phyloP scores from a whole-genome alignment of 2,888 invertebrate species.

The Hirudinaria manillensis region DNA sequence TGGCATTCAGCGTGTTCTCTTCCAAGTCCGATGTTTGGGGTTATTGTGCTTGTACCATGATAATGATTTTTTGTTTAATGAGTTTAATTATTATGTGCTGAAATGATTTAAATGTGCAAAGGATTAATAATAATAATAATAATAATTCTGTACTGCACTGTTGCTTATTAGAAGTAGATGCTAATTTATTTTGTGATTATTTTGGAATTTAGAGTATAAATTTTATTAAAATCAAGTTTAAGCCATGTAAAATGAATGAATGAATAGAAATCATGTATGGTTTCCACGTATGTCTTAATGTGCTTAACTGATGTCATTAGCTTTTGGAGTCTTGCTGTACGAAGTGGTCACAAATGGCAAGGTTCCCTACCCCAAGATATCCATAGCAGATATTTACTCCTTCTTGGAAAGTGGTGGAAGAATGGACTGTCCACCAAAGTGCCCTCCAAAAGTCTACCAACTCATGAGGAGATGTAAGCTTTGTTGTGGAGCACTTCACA shows the following conservation, averaged over 20 bases:
- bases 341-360: conserved; percentile 96
- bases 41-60: conserved; percentile 42
- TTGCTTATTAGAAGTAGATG: too few species aligned
- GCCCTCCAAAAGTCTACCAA: conserved; percentile 91
- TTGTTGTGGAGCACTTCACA: neutral
- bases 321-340: conserved; percentile 94
- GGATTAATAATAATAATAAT: too few species aligned
- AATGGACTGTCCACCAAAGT: conserved; percentile 97
- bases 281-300: too few species aligned
- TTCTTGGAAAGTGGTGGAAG: conserved; percentile 84
- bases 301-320: conserved; percentile 56
- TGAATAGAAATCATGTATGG: neutral
- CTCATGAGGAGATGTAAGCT: conserved; percentile 79
- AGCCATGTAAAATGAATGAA: neutral
- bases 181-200: too few species aligned
- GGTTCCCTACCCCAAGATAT: conserved; percentile 97
- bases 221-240: neutral
- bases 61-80: neutral
- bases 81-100: neutral
- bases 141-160: too few species aligned
- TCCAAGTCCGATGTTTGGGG: conserved; percentile 66
- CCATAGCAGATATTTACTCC: conserved; percentile 95
- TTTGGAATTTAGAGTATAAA: too few species aligned
- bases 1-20: conserved; percentile 98
- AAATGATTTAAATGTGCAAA: too few species aligned